Base-by-base conservation (phyloP, 2,113 vertebrate genomes). In the Mormyrus lacerda region DNA sequence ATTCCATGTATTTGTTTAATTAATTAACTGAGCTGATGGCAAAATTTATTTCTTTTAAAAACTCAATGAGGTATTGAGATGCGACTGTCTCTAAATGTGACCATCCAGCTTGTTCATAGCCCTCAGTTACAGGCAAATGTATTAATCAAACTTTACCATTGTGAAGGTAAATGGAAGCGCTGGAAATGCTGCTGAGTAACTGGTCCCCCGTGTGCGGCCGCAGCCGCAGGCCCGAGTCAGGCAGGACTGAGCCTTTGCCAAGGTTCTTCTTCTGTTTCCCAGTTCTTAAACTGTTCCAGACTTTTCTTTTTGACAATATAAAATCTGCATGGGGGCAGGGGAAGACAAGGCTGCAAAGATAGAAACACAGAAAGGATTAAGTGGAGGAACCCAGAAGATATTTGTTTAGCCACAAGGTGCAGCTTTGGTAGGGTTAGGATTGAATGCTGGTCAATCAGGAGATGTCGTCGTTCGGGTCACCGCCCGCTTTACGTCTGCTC, bases 121-220 rank as follows among this genome's bases (percentile, higher is more conserved):
- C 92, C 91, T 17, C 69, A 76, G 13, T 79, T 19, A 79, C 35
- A 42, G 35, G 15, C 93, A 93, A 94, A 93, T 91, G 94, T 94
- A 92, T 92, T 87, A 91, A 91, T 76, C 13, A 93, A 93, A 91
- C 93, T 92, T 94, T 94, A 95, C 94, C 93, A 90, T 91, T 92
- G 91, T 87, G 58, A 27, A 27, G n/a, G n/a, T 8, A 65, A 65
- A n/a, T 65, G n/a, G 58, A 1, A 65, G 58, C 11, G 55, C 55
- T n/a, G 58, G 9, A 13, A 69, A 31, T 31, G 10, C 90, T 93
- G 93, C 92, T 79, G 92, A 96, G 94, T 94, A 91, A 95, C 87
- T 91, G 92, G 55, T 91, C 88, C 93, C 96, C 96, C 95, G 96
- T 94, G 94, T 94, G 95, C 96, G 94, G 97, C 97, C 97, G 97